Evolutionary conservation across 2,888 invertebrate genomes (phyloP), one percentile per base, ranked within the genome.

Genomic region (Dermolepida albohirtum): DNA sequence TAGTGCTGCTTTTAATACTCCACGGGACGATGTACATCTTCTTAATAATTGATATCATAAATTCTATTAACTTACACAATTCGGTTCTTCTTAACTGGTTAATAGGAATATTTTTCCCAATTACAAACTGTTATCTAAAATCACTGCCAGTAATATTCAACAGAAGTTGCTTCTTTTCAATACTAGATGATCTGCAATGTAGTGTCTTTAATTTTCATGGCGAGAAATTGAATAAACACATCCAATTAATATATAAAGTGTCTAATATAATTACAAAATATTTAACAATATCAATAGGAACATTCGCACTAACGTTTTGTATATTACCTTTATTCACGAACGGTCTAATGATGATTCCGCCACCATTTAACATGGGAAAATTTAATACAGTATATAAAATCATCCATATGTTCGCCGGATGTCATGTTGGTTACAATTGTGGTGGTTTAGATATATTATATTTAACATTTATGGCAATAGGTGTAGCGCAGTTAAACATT

Each of bases 361-460:
- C 57, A 4, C 44, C 57, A 17, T 59, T 29, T 14, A 27, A 59
- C 29, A 8, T 44, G 1, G 57, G 57, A 29, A 29, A 44, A 27
- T 59, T 27, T 8, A 29, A 12, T 5, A 44, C 10, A 14, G 17
- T 40, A 2, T 55, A 67, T 43, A 59, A 66, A 52, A 34, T 50
- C 22, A 50, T 51, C 10, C 69, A 69, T 17, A 17, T 69, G 11
- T 14, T 44, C 8, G 29, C 17, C 10, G 12, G 49, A 5, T n/a
- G 14, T 5, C 27, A 17, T 14, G 34, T 41, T 10, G 66, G 51
- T 1, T 59, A 40, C 62, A 69, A 59, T 22, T 14, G 12, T 22
- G 50, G 17, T 27, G 12, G 43, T 14, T 12, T 69, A 8, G 66
- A 69, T 34, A 29, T 41, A 16, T 49, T 69, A 1, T 50, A 41